Evolutionary conservation across 2,888 invertebrate species (phyloP).

Genomic region (Pteria penguin): DNA sequence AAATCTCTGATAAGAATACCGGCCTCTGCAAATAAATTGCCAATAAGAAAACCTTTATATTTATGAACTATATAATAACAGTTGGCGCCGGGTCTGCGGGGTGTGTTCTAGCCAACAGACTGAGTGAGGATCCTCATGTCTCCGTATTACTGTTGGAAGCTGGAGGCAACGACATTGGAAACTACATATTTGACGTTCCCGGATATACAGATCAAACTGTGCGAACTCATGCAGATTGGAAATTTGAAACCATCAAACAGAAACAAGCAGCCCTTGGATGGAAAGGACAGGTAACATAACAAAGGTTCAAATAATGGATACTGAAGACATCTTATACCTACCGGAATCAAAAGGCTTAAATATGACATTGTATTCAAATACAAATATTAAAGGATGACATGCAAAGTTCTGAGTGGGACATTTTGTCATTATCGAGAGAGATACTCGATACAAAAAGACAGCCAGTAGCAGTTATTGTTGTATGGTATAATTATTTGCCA

Average conservation of each 20-base stretch:
- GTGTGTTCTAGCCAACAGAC: conserved; percentile 27
- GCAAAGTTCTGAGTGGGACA: too few relatives aligned
- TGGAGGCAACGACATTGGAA: conserved; percentile 28
- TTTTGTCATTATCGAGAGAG: too few relatives aligned
- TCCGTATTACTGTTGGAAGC: conserved; percentile 33
- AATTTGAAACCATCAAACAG: conserved; percentile 28
- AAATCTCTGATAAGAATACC: too few relatives aligned
- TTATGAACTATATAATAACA: conserved; percentile 1
- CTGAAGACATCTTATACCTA: neutral
- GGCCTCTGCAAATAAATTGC: too few relatives aligned
- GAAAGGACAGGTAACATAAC: conserved; percentile 25
- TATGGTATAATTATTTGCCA: too few relatives aligned
- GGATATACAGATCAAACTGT: conserved; percentile 8
- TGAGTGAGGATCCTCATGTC: conserved; percentile 20
- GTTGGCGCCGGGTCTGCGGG: conserved; percentile 40
- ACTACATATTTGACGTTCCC: conserved; percentile 20
- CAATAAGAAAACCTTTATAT: too few relatives aligned
- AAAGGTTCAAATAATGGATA: neutral
- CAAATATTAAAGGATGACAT: too few relatives aligned
- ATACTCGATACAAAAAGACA: too few relatives aligned
- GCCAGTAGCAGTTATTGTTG: too few relatives aligned
- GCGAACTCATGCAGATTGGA: conserved; percentile 30
- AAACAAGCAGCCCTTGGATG: conserved; percentile 21
- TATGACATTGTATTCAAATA: too few relatives aligned
- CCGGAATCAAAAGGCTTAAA: too few relatives aligned